These are phyloP conservation scores for Aurelia sp. DNA, from an alignment of 30 jellyfish, hydroid and myxozoan genomes.

Conservation along the genomic window DNA sequence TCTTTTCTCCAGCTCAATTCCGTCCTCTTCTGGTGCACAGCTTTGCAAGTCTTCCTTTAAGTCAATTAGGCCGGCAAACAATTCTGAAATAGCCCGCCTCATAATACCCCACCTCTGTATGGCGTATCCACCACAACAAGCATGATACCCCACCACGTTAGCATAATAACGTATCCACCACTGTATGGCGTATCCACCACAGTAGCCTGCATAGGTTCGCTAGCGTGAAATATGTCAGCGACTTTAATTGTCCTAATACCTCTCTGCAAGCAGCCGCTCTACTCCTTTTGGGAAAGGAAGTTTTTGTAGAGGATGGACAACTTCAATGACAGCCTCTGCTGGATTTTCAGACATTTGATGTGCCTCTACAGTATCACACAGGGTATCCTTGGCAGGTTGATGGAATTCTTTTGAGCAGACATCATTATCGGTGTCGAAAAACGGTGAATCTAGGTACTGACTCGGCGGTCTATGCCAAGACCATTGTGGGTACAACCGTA, in stretches of 20 bases:
- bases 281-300: neutral
- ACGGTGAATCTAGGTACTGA: neutral
- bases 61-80: conserved; percentile 21
- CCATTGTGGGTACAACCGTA: too few species aligned
- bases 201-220: too few species aligned
- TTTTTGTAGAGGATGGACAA: conserved; percentile 2
- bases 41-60: conserved; percentile 15
- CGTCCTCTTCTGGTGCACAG: conserved; percentile 17
- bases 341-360: neutral
- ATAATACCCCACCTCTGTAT: too few species aligned
- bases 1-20: conserved; percentile 1
- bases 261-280: conserved; percentile 30
- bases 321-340: conserved; percentile 1
- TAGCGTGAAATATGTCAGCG: neutral
- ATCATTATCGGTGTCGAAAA: neutral
- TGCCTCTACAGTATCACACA: too few species aligned
- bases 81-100: conserved; percentile 2
- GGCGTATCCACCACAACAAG: too few species aligned
- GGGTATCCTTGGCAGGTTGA: neutral
- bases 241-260: neutral
- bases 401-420: neutral
- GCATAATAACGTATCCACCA: too few species aligned
- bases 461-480: too few species aligned
- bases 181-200: too few species aligned
- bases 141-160: too few species aligned